Conservation (phyloP, 2,888 invertebrate species). For the Mythimna albipuncta region DNA sequence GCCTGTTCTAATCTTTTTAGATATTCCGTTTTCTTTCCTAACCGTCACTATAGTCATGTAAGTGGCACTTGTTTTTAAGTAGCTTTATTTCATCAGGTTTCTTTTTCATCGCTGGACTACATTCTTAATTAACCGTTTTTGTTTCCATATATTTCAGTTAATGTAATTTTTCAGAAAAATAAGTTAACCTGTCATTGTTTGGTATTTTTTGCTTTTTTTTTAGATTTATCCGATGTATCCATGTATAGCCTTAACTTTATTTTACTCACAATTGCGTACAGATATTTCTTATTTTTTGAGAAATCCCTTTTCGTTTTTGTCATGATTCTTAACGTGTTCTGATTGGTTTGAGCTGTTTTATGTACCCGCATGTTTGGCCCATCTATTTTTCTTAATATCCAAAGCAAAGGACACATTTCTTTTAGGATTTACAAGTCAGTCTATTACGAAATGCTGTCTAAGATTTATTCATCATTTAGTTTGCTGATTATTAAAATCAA, state of each 20-base stretch:
- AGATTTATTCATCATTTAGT: slow-evolving; percentile 6
- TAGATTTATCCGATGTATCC: background rate
- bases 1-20: background rate
- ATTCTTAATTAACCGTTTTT: background rate
- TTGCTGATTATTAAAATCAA: background rate
- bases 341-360: background rate
- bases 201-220: background rate
- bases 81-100: background rate
- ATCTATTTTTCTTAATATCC: background rate
- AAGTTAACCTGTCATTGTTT: too few species aligned
- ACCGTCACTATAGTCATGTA: background rate
- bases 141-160: background rate
- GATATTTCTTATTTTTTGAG: background rate
- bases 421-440: slow-evolving; percentile 1
- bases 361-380: background rate
- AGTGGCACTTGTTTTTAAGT: background rate
- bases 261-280: too few species aligned
- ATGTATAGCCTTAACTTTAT: too few species aligned
- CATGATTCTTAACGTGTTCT: background rate
- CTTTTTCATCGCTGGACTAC: background rate
- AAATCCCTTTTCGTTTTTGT: background rate
- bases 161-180: too few species aligned
- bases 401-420: background rate
- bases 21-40: background rate
- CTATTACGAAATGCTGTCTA: slow-evolving; percentile 10